phyloP scores from a whole-genome alignment of 2,888 invertebrate genomes.

The Acleris laterana region DNA sequence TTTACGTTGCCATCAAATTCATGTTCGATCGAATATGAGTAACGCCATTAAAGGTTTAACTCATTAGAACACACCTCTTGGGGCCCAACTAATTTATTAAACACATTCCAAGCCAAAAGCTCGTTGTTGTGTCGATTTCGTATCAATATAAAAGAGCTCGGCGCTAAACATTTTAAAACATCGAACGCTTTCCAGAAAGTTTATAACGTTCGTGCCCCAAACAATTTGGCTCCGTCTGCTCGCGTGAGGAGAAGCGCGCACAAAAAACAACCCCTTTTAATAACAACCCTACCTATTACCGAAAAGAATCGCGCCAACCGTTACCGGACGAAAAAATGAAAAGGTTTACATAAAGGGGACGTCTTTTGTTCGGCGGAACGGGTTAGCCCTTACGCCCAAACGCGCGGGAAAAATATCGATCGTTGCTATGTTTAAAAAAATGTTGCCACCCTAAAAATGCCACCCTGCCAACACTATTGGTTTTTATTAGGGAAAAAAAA shows the following conservation, averaged over 20 bases:
- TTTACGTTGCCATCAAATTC: no score
- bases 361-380: constrained; percentile 65
- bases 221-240: constrained; percentile 61
- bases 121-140: no score
- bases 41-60: background rate
- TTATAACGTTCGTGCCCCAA: constrained; percentile 63
- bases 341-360: constrained; percentile 73
- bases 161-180: background rate
- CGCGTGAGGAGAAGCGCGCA: constrained; percentile 69
- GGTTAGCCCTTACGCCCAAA: constrained; percentile 62
- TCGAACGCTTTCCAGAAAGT: constrained; percentile 28
- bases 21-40: background rate
- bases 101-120: background rate
- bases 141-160: no score
- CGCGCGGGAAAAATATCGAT: constrained; percentile 77
- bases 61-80: constrained; percentile 30
- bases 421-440: constrained; percentile 67
- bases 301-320: constrained; percentile 77
- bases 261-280: constrained; percentile 74
- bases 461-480: constrained; percentile 62
- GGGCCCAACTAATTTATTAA: constrained; percentile 18
- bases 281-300: constrained; percentile 74
- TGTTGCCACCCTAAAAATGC: constrained; percentile 65
- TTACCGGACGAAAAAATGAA: constrained; percentile 76
- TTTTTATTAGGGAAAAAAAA: constrained; percentile 70